Percentiles rank a stretch among this genome's conserved stretches.
Conservation (phyloP, 2,113 vertebrate species). For the Nesospiza acunhae region DNA sequence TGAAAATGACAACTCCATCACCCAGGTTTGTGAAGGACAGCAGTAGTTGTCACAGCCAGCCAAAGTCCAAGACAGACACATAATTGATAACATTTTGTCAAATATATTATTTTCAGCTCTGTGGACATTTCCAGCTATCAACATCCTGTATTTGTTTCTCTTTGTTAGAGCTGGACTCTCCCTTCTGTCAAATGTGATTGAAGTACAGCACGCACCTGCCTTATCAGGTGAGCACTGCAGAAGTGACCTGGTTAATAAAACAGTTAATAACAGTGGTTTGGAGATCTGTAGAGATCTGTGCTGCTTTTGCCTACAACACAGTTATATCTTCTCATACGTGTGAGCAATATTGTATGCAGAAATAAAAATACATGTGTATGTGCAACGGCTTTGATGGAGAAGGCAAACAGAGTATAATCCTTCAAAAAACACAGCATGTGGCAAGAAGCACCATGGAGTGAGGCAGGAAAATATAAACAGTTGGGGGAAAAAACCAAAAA, state of each 20-base stretch:
- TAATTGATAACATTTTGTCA: neutral
- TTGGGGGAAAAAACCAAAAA: accelerated
- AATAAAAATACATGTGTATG: neutral
- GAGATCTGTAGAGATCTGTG: neutral
- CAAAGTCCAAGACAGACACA: neutral
- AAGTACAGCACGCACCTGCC: neutral
- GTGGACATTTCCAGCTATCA: neutral
- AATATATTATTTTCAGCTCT: neutral
- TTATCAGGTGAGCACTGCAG: neutral
- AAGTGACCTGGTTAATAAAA: neutral
- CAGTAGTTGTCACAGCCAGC: neutral
- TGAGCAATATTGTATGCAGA: neutral
- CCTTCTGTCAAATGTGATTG: neutral
- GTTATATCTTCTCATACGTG: accelerated
- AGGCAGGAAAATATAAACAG: neutral
- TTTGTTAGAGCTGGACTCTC: neutral
- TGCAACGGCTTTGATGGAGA: neutral
- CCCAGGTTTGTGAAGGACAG: neutral
- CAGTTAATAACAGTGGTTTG: neutral
- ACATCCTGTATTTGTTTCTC: neutral
- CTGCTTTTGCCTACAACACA: neutral
- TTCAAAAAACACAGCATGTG: neutral
- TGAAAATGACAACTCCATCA: slow-evolving; percentile 12
- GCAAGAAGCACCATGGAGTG: neutral
- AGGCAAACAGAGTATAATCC: neutral